These are phyloP conservation scores for Phytoseiulus persimilis DNA, from an alignment of 2,888 invertebrate species.

Conservation along the genomic window DNA sequence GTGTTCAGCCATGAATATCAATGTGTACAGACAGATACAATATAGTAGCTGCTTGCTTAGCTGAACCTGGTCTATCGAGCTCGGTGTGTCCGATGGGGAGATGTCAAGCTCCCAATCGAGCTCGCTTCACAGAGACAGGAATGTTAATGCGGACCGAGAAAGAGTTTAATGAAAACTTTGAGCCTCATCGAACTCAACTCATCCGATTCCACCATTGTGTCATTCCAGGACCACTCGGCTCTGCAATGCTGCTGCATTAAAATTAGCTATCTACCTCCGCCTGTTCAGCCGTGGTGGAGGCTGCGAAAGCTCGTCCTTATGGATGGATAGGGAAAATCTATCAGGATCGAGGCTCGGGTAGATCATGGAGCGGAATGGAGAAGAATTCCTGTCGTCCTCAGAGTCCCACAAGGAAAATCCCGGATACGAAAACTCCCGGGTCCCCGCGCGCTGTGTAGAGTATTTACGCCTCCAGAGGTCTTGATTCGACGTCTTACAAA, in stretches of 20 bases:
- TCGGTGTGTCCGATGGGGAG: not conserved
- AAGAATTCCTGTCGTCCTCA: too few relatives aligned
- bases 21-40: not conserved
- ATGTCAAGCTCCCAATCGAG: not conserved
- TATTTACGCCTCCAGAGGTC: not conserved
- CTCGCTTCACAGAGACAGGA: not conserved
- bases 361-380: too few relatives aligned
- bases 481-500: not conserved
- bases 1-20: not conserved
- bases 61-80: not conserved
- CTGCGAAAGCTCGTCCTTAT: not conserved
- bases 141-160: not conserved
- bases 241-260: not conserved
- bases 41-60: not conserved
- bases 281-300: not conserved
- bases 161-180: conserved; percentile 39
- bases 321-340: not conserved
- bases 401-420: not conserved
- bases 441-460: not conserved
- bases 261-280: not conserved
- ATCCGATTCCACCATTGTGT: not conserved
- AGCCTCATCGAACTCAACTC: conserved; percentile 28
- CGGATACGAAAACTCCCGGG: not conserved
- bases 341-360: not conserved
- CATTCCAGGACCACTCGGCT: not conserved